phyloP scores from a whole-genome alignment of 2,888 invertebrate genomes.

The Caenorhabditis sp. region DNA sequence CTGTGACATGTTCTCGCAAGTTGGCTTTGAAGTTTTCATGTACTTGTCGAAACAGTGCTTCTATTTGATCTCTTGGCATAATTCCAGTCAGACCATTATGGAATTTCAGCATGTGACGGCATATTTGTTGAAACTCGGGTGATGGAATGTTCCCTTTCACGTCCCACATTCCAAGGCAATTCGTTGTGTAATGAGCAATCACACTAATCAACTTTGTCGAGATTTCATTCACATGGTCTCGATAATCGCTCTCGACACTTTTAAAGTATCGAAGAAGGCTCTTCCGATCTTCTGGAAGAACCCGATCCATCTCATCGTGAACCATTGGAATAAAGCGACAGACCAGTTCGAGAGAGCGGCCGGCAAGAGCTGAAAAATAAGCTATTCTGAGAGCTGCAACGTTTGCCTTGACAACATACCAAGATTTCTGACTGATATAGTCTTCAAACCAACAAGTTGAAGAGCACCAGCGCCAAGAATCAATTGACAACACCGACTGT shows the following conservation, averaged over 20 bases:
- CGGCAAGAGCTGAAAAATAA: conserved; percentile 84
- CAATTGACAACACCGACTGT: conserved; percentile 89
- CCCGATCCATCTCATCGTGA: conserved; percentile 69
- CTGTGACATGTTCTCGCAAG: conserved; percentile 73
- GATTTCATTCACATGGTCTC: conserved; percentile 94
- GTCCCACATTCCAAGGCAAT: conserved; percentile 91
- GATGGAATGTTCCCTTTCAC: conserved; percentile 94
- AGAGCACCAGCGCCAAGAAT: conserved; percentile 97
- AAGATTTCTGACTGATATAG: conserved; percentile 95
- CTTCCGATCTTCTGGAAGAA: conserved; percentile 72
- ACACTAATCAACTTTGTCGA: conserved; percentile 93
- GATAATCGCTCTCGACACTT: conserved; percentile 83
- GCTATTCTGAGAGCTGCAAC: not conserved
- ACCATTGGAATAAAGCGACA: conserved; percentile 85
- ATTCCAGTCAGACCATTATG: conserved; percentile 80
- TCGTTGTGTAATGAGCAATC: conserved; percentile 91
- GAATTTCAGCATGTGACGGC: conserved; percentile 87
- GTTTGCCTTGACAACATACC: conserved; percentile 84
- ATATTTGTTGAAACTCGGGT: conserved; percentile 86
- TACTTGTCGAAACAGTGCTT: conserved; percentile 69
- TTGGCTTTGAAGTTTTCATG: conserved; percentile 80
- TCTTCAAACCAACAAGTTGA: conserved; percentile 91
- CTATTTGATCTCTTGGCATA: conserved; percentile 77
- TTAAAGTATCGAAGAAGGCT: conserved; percentile 77
- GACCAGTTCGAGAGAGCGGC: conserved; percentile 85